Conservation (phyloP, 2,113 vertebrate genomes). For the Boulengerochromis microlepis region DNA sequence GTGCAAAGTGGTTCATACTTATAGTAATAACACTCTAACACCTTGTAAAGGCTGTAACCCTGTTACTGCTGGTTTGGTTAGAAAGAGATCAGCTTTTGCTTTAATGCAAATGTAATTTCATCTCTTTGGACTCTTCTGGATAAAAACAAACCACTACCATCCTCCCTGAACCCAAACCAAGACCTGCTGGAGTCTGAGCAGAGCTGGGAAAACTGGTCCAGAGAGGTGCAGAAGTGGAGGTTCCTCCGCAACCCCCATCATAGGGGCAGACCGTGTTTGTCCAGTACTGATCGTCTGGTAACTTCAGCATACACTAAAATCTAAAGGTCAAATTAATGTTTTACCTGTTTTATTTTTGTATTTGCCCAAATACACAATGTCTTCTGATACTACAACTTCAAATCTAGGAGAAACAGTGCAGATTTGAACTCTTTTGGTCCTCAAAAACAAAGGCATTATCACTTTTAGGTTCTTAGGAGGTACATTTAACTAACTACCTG, state of each 20-base stretch:
- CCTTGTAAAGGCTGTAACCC: background rate
- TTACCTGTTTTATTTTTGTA: background rate
- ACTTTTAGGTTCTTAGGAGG: background rate
- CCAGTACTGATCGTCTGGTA: background rate
- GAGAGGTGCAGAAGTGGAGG: background rate
- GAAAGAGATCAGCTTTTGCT: background rate
- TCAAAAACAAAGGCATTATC: background rate
- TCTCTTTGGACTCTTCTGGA: background rate
- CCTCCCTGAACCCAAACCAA: background rate
- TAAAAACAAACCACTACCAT: background rate
- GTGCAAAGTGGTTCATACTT: background rate
- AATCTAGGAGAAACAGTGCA: background rate
- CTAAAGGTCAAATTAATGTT: background rate
- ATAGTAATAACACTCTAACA: background rate
- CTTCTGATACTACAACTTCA: background rate
- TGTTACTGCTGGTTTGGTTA: background rate
- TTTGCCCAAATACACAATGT: background rate
- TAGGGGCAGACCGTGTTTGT: rapidly evolving
- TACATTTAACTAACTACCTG: background rate
- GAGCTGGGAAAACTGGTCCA: background rate
- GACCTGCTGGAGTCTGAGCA: background rate
- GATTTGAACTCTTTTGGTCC: background rate
- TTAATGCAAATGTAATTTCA: background rate
- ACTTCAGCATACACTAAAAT: background rate
- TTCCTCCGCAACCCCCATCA: background rate